Conservation (phyloP, 2,888 invertebrate species). For the Osmoderma eremita region DNA sequence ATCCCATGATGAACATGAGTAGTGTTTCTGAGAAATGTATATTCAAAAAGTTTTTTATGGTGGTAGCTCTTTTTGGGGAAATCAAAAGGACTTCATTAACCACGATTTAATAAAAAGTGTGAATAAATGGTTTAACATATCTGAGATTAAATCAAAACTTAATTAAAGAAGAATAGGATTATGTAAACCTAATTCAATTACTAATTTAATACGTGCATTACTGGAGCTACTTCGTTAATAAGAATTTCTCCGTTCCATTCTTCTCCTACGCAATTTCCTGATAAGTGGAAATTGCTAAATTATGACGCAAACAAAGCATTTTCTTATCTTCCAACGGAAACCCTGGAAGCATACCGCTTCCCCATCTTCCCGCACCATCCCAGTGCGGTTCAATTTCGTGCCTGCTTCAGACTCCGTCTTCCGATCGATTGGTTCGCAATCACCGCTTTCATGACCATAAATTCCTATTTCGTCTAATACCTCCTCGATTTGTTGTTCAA, state of each 20-base stretch:
- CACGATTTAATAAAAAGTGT: too few relatives aligned
- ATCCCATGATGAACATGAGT: too few relatives aligned
- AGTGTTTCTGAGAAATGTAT: too few relatives aligned
- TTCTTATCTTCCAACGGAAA: slow-evolving; percentile 18
- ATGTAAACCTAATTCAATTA: slow-evolving; percentile 20
- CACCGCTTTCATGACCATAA: background rate
- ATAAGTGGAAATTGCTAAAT: slow-evolving; percentile 25
- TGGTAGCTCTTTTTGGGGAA: too few relatives aligned
- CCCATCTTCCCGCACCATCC: background rate
- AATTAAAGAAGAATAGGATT: too few relatives aligned
- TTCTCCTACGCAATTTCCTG: slow-evolving; percentile 9
- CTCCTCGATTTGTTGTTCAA: slow-evolving; percentile 20
- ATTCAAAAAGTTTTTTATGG: too few relatives aligned
- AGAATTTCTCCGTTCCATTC: slow-evolving; percentile 2
- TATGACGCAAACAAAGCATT: slow-evolving; percentile 28
- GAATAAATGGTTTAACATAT: too few relatives aligned
- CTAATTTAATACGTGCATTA: slow-evolving; percentile 19
- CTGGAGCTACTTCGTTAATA: slow-evolving; percentile 11
- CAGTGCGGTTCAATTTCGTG: background rate
- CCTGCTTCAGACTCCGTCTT: background rate
- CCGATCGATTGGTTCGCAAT: slow-evolving; percentile 1
- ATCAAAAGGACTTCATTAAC: too few relatives aligned
- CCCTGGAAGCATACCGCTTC: background rate
- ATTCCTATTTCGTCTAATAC: slow-evolving; percentile 4
- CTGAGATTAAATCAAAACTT: too few relatives aligned